Evolutionary conservation across 2,888 invertebrate species (phyloP).

Genomic region (Alloplasta piceator): DNA sequence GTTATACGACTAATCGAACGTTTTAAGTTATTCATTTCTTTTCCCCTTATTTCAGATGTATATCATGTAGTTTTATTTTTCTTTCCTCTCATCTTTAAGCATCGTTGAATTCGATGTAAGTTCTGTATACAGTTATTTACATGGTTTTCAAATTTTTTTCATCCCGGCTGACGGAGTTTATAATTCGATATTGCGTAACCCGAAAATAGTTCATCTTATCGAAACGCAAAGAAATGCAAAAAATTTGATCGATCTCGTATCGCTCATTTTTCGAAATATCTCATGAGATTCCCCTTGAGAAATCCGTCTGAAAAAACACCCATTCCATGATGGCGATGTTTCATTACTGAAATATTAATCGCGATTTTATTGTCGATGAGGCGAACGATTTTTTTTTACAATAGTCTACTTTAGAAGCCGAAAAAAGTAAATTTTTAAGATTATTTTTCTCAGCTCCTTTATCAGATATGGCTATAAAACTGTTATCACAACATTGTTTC

Average conservation of each 20-base stretch:
- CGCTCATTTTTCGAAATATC: neutral
- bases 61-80: slow-evolving; percentile 13
- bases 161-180: slow-evolving; percentile 60
- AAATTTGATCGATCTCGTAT: slow-evolving; percentile 23
- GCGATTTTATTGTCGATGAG: slow-evolving; percentile 54
- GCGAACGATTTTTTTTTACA: slow-evolving; percentile 37
- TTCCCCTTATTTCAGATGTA: slow-evolving; percentile 19
- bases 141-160: slow-evolving; percentile 72
- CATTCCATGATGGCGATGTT: slow-evolving; percentile 4
- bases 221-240: slow-evolving; percentile 1
- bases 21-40: slow-evolving; percentile 41
- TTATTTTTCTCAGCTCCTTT: too few species aligned
- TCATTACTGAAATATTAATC: slow-evolving; percentile 23
- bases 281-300: neutral
- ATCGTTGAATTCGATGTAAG: slow-evolving; percentile 74
- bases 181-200: neutral
- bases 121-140: slow-evolving; percentile 77
- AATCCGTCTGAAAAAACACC: slow-evolving; percentile 29
- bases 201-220: neutral
- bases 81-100: slow-evolving; percentile 64
- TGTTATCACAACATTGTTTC: too few species aligned
- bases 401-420: too few species aligned
- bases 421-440: too few species aligned
- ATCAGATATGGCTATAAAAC: too few species aligned
- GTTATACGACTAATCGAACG: slow-evolving; percentile 49